These are phyloP conservation scores for Falcaria lacertinaria DNA, from an alignment of 2,888 invertebrate species.

Conservation along the genomic window DNA sequence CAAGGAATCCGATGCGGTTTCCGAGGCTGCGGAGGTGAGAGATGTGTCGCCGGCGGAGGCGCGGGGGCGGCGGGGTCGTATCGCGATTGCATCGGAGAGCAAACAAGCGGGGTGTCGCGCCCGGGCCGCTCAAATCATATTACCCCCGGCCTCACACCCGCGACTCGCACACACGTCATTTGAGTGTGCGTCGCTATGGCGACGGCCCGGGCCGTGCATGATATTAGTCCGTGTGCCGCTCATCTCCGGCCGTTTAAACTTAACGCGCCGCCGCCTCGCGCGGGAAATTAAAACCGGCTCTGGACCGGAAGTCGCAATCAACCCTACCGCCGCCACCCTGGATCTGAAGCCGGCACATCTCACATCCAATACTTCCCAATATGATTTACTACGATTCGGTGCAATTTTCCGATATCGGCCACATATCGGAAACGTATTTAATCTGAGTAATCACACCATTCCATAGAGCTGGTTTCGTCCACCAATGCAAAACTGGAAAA, in stretches of 20 bases:
- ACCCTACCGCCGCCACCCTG: slow-evolving; percentile 34
- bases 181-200: slow-evolving; percentile 84
- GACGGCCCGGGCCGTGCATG: slow-evolving; percentile 82
- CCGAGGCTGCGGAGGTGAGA: slow-evolving; percentile 71
- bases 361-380: slow-evolving; percentile 10
- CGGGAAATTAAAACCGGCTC: slow-evolving; percentile 76
- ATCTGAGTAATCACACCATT: too few relatives aligned
- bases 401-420: background rate
- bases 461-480: too few relatives aligned
- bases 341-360: slow-evolving; percentile 12
- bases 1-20: slow-evolving; percentile 78
- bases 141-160: slow-evolving; percentile 73
- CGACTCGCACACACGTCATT: slow-evolving; percentile 81
- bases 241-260: slow-evolving; percentile 77
- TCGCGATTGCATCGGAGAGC: slow-evolving; percentile 80
- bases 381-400: slow-evolving; percentile 4
- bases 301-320: slow-evolving; percentile 69
- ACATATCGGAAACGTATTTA: too few relatives aligned
- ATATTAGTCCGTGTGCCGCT: slow-evolving; percentile 76
- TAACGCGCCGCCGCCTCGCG: slow-evolving; percentile 61
- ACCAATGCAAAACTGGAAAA: too few relatives aligned
- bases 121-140: slow-evolving; percentile 76
- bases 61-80: slow-evolving; percentile 50
- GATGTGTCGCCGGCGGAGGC: slow-evolving; percentile 56
- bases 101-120: slow-evolving; percentile 75